A percentile compares a stretch with the other conserved stretches of the same genome.
Evolutionary conservation across 2,113 vertebrate species (phyloP).

Genomic region (Sigmodon hispidus): DNA sequence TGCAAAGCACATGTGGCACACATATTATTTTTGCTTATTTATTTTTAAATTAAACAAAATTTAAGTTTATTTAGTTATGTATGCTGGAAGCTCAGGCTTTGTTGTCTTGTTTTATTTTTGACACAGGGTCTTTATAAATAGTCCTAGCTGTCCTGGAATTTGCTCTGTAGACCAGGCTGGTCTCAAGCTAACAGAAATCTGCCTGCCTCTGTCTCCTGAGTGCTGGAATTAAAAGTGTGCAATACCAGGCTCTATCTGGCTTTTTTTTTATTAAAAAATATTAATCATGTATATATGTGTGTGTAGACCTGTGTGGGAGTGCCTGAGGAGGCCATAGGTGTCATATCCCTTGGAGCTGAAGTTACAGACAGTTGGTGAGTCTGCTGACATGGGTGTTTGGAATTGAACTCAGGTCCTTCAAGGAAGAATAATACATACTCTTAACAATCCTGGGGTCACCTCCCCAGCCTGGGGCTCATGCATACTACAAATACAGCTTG

Average conservation of each 20-base stretch:
- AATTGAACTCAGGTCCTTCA: neutral
- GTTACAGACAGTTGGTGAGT: neutral
- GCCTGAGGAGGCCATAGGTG: neutral
- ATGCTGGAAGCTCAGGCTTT: neutral
- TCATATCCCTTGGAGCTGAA: neutral
- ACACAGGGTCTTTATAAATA: neutral
- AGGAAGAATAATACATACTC: neutral
- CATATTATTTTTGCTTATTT: neutral
- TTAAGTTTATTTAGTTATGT: neutral
- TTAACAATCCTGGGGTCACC: neutral
- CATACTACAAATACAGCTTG: neutral
- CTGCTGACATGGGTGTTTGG: neutral
- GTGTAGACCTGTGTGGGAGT: neutral
- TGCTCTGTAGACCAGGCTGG: neutral
- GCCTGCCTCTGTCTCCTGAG: neutral
- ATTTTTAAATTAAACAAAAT: neutral
- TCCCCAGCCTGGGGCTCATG: neutral
- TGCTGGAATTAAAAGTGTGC: neutral
- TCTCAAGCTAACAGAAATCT: neutral
- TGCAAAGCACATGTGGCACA: neutral
- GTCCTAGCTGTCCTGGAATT: neutral
- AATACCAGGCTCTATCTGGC: neutral
- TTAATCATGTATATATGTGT: neutral
- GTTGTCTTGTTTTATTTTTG: neutral
- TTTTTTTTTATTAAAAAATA: neutral